Evolutionary conservation across 35 echinoderm and acorn worm species (phyloP).

Genomic region (Stichopus chloronotus): DNA sequence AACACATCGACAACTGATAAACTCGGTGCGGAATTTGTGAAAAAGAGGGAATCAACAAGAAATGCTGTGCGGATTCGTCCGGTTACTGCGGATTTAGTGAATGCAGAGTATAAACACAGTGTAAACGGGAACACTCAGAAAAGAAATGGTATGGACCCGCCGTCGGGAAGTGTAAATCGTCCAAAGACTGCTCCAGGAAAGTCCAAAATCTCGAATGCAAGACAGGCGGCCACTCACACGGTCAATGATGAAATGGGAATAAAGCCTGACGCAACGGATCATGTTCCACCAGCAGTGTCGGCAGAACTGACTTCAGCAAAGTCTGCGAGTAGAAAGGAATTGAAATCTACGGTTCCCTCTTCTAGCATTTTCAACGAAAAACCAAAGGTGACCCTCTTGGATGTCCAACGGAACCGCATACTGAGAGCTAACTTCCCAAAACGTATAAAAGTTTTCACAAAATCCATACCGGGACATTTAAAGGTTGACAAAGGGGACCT

Average conservation of each 20-base stretch:
- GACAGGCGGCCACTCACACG: background rate
- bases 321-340: background rate
- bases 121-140: background rate
- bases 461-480: constrained; percentile 49
- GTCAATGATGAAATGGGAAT: background rate
- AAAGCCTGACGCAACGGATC: background rate
- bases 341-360: background rate
- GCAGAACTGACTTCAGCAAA: background rate
- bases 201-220: background rate
- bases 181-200: constrained; percentile 7
- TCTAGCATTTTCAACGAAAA: constrained; percentile 80
- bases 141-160: too few species aligned
- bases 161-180: background rate
- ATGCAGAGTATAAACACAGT: background rate
- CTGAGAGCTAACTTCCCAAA: constrained; percentile 59
- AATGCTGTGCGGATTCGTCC: background rate
- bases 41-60: background rate
- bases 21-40: background rate
- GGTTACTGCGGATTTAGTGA: background rate
- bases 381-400: constrained; percentile 73
- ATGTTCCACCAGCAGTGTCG: background rate
- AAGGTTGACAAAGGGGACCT: constrained; percentile 62
- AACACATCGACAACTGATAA: background rate
- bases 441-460: constrained; percentile 62
- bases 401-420: constrained; percentile 67